Conservation (phyloP, 2,888 invertebrate species). For the Vannuccia rotundouncinata region DNA sequence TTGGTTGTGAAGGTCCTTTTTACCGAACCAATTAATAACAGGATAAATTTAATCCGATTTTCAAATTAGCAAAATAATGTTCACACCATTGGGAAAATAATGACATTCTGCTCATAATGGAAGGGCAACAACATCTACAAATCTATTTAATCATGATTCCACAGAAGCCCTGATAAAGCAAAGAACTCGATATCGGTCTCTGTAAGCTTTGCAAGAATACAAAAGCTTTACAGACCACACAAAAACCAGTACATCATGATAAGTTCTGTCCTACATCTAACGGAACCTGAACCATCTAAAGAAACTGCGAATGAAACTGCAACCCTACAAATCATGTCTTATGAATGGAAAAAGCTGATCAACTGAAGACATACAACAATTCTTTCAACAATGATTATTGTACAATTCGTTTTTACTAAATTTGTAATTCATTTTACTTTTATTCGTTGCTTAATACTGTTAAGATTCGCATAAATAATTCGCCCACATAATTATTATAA, state of each 20-base stretch:
- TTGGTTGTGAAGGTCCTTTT: too few relatives aligned
- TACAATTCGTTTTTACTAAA: neutral
- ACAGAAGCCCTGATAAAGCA: constrained; percentile 5
- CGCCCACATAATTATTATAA: neutral
- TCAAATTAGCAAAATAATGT: too few relatives aligned
- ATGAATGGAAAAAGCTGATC: constrained; percentile 21
- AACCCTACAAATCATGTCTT: constrained; percentile 4
- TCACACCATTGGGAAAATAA: too few relatives aligned
- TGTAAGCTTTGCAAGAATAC: constrained; percentile 1
- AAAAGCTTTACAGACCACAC: constrained; percentile 7
- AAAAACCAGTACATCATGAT: neutral
- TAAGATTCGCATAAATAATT: neutral
- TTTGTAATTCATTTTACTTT: neutral
- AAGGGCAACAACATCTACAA: constrained; percentile 10
- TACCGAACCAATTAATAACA: too few relatives aligned
- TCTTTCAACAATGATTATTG: neutral
- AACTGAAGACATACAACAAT: constrained; percentile 3
- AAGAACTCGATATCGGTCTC: neutral
- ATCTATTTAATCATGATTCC: neutral
- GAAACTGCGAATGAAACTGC: neutral
- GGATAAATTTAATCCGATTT: too few relatives aligned
- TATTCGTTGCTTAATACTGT: neutral
- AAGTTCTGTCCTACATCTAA: neutral
- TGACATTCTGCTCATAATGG: neutral
- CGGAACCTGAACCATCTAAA: constrained; percentile 7